A percentile compares a stretch with the other conserved stretches of the same genome.
phyloP scores from a whole-genome alignment of 2,888 invertebrate species.

The Cyclophora albipunctata region DNA sequence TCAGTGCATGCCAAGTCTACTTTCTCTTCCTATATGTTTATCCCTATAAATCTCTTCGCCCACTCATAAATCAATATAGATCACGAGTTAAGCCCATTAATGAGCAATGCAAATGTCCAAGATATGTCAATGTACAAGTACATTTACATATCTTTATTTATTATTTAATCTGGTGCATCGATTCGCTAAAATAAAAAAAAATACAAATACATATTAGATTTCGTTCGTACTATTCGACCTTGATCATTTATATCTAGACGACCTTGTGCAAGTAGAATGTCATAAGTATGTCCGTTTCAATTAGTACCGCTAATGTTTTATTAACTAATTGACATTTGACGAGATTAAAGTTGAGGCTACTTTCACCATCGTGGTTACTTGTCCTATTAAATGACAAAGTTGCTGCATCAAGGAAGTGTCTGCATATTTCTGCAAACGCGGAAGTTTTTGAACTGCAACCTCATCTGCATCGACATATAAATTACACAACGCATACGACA shows the following conservation, averaged over 20 bases:
- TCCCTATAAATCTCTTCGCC: constrained; percentile 32
- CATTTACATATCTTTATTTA: no score
- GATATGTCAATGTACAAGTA: no score
- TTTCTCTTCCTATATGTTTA: constrained; percentile 41
- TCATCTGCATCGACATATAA: constrained; percentile 16
- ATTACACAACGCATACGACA: constrained; percentile 17
- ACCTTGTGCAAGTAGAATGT: constrained; percentile 49
- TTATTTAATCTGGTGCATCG: no score
- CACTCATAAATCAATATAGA: constrained; percentile 30
- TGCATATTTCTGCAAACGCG: constrained; percentile 27
- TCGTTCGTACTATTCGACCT: constrained; percentile 27
- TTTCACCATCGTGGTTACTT: constrained; percentile 32
- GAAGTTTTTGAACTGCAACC: constrained; percentile 25
- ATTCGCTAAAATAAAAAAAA: no score
- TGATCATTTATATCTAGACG: constrained; percentile 40
- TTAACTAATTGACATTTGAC: constrained; percentile 30
- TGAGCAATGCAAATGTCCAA: no score
- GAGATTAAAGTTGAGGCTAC: constrained; percentile 25
- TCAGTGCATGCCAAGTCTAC: constrained; percentile 43
- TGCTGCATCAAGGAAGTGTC: constrained; percentile 38
- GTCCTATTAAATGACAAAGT: constrained; percentile 21
- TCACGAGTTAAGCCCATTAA: constrained; percentile 12
- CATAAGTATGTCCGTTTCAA: constrained; percentile 40
- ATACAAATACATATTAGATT: constrained; percentile 1
- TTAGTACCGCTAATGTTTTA: constrained; percentile 31